Percentiles rank a stretch among this genome's conserved stretches.
Conservation (phyloP, 2,113 vertebrate genomes). For the Tenrec ecaudatus region DNA sequence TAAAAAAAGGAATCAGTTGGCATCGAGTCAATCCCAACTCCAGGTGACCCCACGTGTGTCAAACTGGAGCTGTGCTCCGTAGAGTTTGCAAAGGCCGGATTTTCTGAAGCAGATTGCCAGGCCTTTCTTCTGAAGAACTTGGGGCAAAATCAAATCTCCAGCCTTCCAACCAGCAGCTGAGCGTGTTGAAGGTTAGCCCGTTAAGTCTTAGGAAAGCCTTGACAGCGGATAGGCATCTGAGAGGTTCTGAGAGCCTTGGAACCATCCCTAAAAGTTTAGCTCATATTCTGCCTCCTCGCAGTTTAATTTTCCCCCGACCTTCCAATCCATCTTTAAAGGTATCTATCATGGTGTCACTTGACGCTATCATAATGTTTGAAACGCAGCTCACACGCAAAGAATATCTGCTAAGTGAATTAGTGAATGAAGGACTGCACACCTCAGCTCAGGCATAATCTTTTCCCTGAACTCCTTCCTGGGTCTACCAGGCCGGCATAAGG, state of each 20-base stretch:
- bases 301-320: not conserved
- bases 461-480: not conserved
- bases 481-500: not conserved
- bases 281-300: not conserved
- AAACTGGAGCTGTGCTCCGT: not conserved
- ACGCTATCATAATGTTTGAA: not conserved
- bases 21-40: not conserved
- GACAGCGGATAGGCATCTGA: not conserved
- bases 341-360: not conserved
- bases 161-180: not conserved
- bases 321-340: not conserved
- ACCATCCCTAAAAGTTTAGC: not conserved
- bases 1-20: not conserved
- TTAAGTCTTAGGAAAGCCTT: too few species aligned
- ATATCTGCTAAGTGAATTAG: not conserved
- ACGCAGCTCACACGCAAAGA: not conserved
- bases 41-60: not conserved
- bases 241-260: not conserved
- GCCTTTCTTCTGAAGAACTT: not conserved
- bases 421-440: not conserved
- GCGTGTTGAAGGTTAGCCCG: not conserved
- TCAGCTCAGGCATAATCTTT: not conserved
- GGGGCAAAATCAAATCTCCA: not conserved
- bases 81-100: not conserved
- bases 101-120: not conserved